Conservation (phyloP, 2,888 invertebrate species). For the Rhagonycha lutea region DNA sequence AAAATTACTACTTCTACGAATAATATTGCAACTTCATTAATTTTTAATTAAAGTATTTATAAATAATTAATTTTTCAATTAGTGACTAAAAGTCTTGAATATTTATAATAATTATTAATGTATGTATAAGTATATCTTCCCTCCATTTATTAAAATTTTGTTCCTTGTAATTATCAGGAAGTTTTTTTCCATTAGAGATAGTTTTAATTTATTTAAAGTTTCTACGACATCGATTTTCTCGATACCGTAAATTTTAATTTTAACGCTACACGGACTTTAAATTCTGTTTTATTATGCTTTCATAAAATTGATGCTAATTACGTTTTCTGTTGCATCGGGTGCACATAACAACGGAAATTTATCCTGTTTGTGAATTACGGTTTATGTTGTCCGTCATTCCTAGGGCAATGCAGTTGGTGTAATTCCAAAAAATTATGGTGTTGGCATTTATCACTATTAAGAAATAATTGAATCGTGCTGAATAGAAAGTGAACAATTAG, state of each 20-base stretch:
- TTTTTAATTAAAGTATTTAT: neutral
- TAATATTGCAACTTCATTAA: neutral
- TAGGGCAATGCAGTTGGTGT: neutral
- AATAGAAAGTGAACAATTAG: neutral
- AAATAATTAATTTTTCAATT: neutral
- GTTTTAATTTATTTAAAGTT: neutral
- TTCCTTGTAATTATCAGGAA: neutral
- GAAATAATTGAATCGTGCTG: neutral
- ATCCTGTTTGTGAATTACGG: neutral
- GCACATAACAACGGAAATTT: neutral
- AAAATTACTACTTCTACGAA: neutral
- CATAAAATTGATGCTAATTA: neutral
- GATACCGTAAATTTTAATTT: conserved; percentile 24
- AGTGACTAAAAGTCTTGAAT: neutral
- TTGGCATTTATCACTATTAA: neutral
- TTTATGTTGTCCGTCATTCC: neutral
- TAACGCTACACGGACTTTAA: conserved; percentile 12
- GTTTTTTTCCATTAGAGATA: neutral
- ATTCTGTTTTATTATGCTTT: conserved; percentile 2
- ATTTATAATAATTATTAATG: neutral
- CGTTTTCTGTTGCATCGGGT: neutral
- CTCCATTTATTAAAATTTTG: neutral
- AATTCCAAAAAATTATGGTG: neutral
- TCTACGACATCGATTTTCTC: conserved; percentile 3
- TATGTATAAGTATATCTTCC: no score